These are phyloP conservation scores for Yponomeuta plumbellus DNA, from an alignment of 2,888 invertebrate species.

Conservation along the genomic window DNA sequence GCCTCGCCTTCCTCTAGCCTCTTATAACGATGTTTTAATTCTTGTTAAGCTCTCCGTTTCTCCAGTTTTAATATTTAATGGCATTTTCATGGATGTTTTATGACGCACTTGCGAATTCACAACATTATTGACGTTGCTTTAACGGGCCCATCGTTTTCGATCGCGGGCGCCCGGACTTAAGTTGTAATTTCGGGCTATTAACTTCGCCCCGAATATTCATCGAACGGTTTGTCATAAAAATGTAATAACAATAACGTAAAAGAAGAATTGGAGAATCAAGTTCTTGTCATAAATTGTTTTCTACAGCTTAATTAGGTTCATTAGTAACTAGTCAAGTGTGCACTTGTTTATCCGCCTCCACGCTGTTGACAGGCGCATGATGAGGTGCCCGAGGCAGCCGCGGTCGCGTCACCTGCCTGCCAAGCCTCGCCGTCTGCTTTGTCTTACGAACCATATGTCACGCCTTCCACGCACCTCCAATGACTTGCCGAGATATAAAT, in stretches of 20 bases:
- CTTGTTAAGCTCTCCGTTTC: slow-evolving; percentile 77
- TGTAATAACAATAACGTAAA: neutral
- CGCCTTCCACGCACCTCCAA: slow-evolving; percentile 34
- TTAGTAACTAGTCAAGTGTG: slow-evolving; percentile 4
- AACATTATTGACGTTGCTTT: slow-evolving; percentile 62
- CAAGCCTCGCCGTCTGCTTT: slow-evolving; percentile 31
- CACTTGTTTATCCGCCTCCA: slow-evolving; percentile 8
- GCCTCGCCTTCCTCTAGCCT: slow-evolving; percentile 60
- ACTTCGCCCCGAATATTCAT: neutral
- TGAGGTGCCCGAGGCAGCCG: slow-evolving; percentile 25
- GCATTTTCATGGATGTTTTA: slow-evolving; percentile 74
- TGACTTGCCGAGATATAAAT: slow-evolving; percentile 47
- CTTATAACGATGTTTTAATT: slow-evolving; percentile 75
- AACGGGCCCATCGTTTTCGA: slow-evolving; percentile 51
- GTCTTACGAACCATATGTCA: slow-evolving; percentile 65
- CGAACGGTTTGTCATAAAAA: neutral
- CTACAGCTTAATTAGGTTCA: neutral
- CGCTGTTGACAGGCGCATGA: slow-evolving; percentile 28
- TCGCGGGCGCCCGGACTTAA: neutral
- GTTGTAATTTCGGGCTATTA: slow-evolving; percentile 8
- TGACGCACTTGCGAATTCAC: slow-evolving; percentile 70
- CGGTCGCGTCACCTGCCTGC: slow-evolving; percentile 13
- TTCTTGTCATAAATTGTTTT: neutral
- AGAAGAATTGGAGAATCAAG: neutral
- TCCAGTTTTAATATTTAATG: slow-evolving; percentile 77